Base-by-base conservation (phyloP, 2,888 invertebrate species). In the Latrodectus hesperus region DNA sequence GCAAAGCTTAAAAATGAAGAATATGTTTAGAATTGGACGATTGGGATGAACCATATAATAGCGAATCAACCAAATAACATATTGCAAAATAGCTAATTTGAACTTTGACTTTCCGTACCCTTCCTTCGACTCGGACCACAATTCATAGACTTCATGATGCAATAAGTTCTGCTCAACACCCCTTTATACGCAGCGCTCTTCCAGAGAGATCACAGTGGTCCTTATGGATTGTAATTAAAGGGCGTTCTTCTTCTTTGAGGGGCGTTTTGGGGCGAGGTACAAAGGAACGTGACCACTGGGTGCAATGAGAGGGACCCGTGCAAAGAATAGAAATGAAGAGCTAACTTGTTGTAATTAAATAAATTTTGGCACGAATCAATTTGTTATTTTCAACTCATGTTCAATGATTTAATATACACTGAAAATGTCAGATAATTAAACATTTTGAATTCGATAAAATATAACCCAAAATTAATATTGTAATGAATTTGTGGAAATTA, bases 281-380 rank as follows among this genome's bases (percentile, higher is more conserved):
- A 49, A 12, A 72, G 49, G 52, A 60, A 65, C 60, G 73, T 84
- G 84, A 84, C 79, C 84, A 73, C 55, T 74, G 64, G 76, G 76
- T 76, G 83, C 76, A 26, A 49, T 52, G 55, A 12, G 49, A 79
- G 65, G 77, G 84, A 77, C 77, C 38, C 67, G 78, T 51, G 84
- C 26, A 12, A 6, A 10, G 77, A 84, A 84, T 84, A 71, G 72
- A 84, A 77, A 77, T 84, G 77, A 77, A 52, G 17, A 12, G 55
- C 52, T 51, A 79, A 74, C 38, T 38, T 38, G 38, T 38, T 38
- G 38, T 85, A 85, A 85, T 85, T 85, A 80, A 84, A 85, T 80
- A 79, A 64, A 79, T 67, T 26, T n/a, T 16, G 26, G 14, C 11
- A 16, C n/a, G 60, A 60, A 60, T 60, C 60, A 60, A 16, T 60